Base-by-base conservation (phyloP, 1,140 invertebrate species). In the Camponotus pennsylvanicus region DNA sequence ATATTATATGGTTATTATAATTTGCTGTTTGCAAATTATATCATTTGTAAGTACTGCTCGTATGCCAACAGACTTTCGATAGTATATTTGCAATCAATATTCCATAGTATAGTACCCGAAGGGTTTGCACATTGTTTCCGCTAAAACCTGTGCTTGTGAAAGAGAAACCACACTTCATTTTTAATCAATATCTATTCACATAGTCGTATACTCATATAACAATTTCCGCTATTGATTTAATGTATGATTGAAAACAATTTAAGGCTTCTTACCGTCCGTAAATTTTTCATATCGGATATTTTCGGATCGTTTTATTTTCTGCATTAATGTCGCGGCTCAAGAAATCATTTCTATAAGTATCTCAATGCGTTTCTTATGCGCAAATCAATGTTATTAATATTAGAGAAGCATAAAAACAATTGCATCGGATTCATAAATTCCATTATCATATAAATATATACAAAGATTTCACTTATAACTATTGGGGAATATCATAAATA, bases 71-170 rank as follows among this genome's bases (percentile, higher is more conserved):
- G 27, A 69, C 27, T 73, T 82, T 82, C 52, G 3, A 27, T 27
- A 18, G 21, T 63, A 15, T 9, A 8, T 49, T 27, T 11, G 40
- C 21, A 82, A 82, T 71, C 78, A 59, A 82, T 73, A 82, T 13
- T 4, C 40, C 18, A n/a, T 59, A 71, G 71, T 59, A 34, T 73
- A 82, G 7, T 71, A 37, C 79, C 79, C 67, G 52, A 32, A 71
- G 79, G 40, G 79, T 59, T 71, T 82, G 34, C 52, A 27, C 59
- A 73, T 82, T 82, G 37, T 82, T 82, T 82, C 52, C 49, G 37
- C 40, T 21, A 18, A 42, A 82, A 11, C 34, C 18, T 18, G 40
- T 71, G 67, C 52, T 73, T 59, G 52, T 57, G 66, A 34, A 52
- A 42, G 15, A 52, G 49, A 52, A 8, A 52, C 18, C 9, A 7